phyloP scores from a whole-genome alignment of 2,888 invertebrate species.

The Abrostola tripartita region DNA sequence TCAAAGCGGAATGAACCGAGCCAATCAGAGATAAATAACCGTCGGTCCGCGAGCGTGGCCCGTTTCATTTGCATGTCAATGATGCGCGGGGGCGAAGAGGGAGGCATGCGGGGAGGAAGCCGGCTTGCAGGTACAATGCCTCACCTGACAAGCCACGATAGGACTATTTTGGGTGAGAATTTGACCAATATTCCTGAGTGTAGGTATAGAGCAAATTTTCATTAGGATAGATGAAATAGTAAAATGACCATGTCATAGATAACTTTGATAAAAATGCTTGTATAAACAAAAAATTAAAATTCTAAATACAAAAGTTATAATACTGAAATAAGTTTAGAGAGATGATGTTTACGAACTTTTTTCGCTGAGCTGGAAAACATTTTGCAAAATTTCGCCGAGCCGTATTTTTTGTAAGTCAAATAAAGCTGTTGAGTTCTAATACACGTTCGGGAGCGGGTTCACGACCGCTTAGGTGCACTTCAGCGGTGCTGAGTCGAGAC shows the following conservation, averaged over 20 bases:
- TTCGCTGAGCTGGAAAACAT: constrained; percentile 3
- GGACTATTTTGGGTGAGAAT: constrained; percentile 51
- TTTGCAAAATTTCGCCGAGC: constrained; percentile 35
- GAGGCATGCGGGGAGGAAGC: constrained; percentile 41
- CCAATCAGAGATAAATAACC: constrained; percentile 88
- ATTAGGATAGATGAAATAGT: neutral
- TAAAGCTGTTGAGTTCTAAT: constrained; percentile 57
- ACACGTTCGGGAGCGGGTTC: constrained; percentile 62
- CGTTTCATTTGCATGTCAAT: constrained; percentile 87
- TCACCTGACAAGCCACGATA: constrained; percentile 73
- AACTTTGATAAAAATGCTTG: neutral
- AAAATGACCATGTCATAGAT: neutral
- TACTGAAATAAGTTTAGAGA: neutral
- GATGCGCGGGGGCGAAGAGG: constrained; percentile 62
- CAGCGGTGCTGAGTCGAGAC: constrained; percentile 60
- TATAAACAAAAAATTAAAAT: neutral
- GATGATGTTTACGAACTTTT: constrained; percentile 9
- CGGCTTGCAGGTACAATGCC: constrained; percentile 69
- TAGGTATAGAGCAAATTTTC: neutral
- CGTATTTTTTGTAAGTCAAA: constrained; percentile 49
- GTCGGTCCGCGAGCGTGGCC: constrained; percentile 77
- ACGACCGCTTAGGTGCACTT: constrained; percentile 73
- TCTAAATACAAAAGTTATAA: neutral
- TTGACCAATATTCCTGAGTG: neutral
- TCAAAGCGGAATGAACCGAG: constrained; percentile 84